phyloP scores from a whole-genome alignment of 2,797 vertebrate species.

The Falco biarmicus region DNA sequence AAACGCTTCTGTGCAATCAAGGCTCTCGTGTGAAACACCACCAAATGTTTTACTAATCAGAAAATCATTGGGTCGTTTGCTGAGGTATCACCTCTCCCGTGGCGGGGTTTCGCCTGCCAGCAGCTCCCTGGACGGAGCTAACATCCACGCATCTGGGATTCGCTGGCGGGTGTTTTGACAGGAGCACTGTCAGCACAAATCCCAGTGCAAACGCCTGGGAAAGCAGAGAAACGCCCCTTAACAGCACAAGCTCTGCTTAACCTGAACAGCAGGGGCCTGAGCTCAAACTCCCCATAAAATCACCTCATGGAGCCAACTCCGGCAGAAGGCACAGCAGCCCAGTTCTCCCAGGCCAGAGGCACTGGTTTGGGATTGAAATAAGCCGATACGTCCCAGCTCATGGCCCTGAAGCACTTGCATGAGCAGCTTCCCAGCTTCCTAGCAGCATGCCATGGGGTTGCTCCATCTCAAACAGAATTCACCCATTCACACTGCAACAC shows the following conservation, averaged over 20 bases:
- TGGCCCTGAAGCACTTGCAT: background rate
- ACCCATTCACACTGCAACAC: background rate
- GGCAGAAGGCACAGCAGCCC: background rate
- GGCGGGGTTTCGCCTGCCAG: background rate
- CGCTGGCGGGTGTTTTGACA: background rate
- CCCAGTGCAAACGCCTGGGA: background rate
- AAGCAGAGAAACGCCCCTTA: background rate
- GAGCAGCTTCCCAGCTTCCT: background rate
- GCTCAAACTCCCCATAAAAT: background rate
- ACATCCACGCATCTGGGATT: background rate
- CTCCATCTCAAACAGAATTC: background rate
- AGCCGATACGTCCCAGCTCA: background rate
- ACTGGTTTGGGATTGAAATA: background rate
- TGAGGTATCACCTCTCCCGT: background rate
- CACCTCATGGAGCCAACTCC: background rate
- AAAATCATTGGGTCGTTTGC: background rate
- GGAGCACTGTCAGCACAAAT: slow-evolving; percentile 8
- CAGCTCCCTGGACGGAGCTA: background rate
- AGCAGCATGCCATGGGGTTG: background rate
- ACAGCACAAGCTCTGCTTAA: background rate
- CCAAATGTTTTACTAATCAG: background rate
- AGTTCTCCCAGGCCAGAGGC: background rate
- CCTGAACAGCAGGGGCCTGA: background rate
- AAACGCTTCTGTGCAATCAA: background rate
- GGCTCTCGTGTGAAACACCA: background rate